Percentiles rank a stretch among this genome's conserved stretches.
Conservation (phyloP, 1,140 invertebrate species). For the Belonocnema kinseyi region DNA sequence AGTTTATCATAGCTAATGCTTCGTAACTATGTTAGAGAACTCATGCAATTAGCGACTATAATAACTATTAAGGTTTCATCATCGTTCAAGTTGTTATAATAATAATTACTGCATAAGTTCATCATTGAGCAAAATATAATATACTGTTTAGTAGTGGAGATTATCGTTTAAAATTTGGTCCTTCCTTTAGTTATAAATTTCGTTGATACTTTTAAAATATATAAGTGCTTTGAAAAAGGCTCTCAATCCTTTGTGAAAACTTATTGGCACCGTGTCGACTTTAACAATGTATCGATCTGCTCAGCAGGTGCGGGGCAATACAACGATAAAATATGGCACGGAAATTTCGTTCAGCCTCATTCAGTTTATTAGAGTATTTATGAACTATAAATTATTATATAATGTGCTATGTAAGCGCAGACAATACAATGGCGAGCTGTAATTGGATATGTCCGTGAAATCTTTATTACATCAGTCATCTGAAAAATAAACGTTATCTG, state of each 20-base stretch:
- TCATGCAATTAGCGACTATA: too few relatives aligned
- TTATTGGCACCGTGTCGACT: constrained; percentile 14
- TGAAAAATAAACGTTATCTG: too few relatives aligned
- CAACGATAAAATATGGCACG: constrained; percentile 1
- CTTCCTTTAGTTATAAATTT: background rate
- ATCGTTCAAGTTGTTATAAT: too few relatives aligned
- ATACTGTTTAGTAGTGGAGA: too few relatives aligned
- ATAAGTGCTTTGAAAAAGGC: background rate
- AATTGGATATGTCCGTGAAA: too few relatives aligned
- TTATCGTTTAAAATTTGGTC: background rate
- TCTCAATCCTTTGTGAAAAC: background rate
- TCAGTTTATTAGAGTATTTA: constrained; percentile 22
- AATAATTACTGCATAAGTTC: too few relatives aligned
- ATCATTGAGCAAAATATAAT: too few relatives aligned
- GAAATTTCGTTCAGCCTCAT: constrained; percentile 10
- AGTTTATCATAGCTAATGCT: too few relatives aligned
- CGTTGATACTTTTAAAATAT: constrained; percentile 1
- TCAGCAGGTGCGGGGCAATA: constrained; percentile 23
- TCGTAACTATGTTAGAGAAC: too few relatives aligned
- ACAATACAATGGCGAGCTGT: background rate
- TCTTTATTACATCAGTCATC: too few relatives aligned
- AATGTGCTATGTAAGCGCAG: background rate
- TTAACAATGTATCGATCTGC: constrained; percentile 14
- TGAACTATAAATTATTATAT: constrained; percentile 27
- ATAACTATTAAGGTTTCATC: too few relatives aligned